These are phyloP conservation scores for Xanthia togata DNA, from an alignment of 2,888 invertebrate genomes.

Conservation along the genomic window DNA sequence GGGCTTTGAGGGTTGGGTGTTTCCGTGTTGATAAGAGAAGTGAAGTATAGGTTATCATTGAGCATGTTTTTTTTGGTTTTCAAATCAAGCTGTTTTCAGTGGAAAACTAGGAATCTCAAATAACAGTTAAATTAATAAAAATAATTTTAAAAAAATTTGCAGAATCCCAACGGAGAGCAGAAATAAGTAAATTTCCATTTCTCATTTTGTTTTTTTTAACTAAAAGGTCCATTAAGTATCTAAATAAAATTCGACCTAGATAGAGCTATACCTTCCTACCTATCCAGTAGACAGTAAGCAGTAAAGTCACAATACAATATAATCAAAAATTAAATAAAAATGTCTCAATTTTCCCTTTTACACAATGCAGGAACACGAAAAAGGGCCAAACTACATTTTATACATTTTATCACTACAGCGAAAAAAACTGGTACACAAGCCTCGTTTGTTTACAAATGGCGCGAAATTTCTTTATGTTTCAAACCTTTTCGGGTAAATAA, in stretches of 20 bases:
- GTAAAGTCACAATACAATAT: not conserved
- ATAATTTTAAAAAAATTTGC: not conserved
- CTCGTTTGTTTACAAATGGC: conserved; percentile 78
- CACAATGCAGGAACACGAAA: conserved; percentile 28
- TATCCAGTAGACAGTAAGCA: not conserved
- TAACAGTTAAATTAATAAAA: not conserved
- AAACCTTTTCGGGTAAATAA: conserved; percentile 75
- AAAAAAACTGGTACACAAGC: conserved; percentile 59
- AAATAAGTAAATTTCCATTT: not conserved
- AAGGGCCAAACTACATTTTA: conserved; percentile 66
- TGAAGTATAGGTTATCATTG: not conserved
- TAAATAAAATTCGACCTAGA: too few species aligned
- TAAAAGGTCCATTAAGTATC: too few species aligned
- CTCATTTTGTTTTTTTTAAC: not conserved
- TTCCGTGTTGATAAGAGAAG: not conserved
- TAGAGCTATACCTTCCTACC: not conserved
- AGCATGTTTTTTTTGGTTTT: not conserved
- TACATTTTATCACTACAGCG: conserved; percentile 64
- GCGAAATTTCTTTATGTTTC: conserved; percentile 77
- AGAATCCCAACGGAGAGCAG: not conserved
- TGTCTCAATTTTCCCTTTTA: conserved; percentile 16
- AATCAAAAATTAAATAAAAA: conserved; percentile 22
- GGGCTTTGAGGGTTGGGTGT: not conserved
- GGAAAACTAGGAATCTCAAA: not conserved
- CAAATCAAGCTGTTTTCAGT: not conserved